A percentile compares a stretch with the other conserved stretches of the same genome.
These are phyloP conservation scores for Sminthopsis crassicaudata DNA, from an alignment of 2,113 vertebrate genomes.

Conservation along the genomic window DNA sequence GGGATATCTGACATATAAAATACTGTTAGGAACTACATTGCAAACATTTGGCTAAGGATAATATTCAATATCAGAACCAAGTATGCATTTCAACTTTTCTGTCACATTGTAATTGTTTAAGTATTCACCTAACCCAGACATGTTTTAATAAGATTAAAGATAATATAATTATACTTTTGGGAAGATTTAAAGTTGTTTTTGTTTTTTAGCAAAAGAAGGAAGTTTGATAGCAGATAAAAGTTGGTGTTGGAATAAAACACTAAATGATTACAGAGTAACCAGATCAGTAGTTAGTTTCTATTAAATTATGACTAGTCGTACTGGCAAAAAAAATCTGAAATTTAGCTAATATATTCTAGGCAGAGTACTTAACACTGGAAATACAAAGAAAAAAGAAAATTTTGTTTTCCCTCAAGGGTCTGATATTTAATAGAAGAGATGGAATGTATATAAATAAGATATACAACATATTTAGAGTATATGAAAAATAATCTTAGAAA, in stretches of 20 bases:
- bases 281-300: constrained; percentile 55
- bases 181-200: constrained; percentile 12
- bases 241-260: neutral
- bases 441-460: too few relatives aligned
- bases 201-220: neutral
- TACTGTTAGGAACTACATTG: too few relatives aligned
- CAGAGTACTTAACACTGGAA: too few relatives aligned
- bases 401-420: too few relatives aligned
- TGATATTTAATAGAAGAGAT: too few relatives aligned
- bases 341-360: too few relatives aligned
- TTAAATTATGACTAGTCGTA: constrained; percentile 67
- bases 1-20: too few relatives aligned
- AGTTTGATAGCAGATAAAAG: constrained; percentile 19
- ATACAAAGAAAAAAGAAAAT: too few relatives aligned
- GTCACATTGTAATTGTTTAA: constrained; percentile 17
- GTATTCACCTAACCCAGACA: neutral
- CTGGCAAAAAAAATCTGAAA: constrained; percentile 65
- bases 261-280: constrained; percentile 42
- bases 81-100: constrained; percentile 17
- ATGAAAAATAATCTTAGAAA: too few relatives aligned
- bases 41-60: neutral
- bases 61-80: neutral
- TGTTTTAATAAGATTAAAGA: neutral
- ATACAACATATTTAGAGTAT: too few relatives aligned
- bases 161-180: constrained; percentile 10